Evolutionary conservation across 2,797 vertebrate species (phyloP), one percentile per base, ranked within the genome.

Genomic region (Crocidura indochinensis): DNA sequence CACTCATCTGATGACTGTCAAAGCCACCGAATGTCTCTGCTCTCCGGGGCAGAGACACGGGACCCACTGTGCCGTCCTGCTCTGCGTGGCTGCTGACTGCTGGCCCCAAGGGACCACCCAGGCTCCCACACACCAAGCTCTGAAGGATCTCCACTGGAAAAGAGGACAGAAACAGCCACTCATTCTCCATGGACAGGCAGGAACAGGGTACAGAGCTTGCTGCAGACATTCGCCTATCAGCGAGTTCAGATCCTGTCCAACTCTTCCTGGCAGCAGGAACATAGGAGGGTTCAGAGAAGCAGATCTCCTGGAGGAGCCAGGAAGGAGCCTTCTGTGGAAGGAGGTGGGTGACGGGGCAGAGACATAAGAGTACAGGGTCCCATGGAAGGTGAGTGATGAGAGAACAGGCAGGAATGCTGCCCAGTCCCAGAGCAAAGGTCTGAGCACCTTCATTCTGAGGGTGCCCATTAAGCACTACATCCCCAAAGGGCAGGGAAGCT

Each of bases 11-110:
- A 95, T 99, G 99, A 94, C 99, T 99, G 98, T 99, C 99, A 91
- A 99, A 99, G 26, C 99, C 99, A 95, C 99, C 99, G 84, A 99
- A 99, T 12, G 99, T 99, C 98, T 99, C 99, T 1, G 99, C 99
- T 90, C 99, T 98, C 79, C 99, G 98, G 64, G 99, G 99, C 91
- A 99, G 97, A 93, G 98, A 99, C 89, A 99, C 97, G 0, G 98
- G 98, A 8, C 98, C 98, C 1, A 98, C 97, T 2, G 93, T 79
- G 10, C 97, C 98, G 90, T 98, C 98, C 83, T 97, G 98, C 11
- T 99, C 99, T 10, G 96, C 87, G 46, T 98, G 94, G 27, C 97
- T 95, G 83, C 97, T 97, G 80, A 94, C 91, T 67, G 96, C 97
- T 94, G 97, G 98, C 1, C 98, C 98, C 11, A 98, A 95, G 0